Base-by-base conservation (phyloP, 2,888 invertebrate genomes). In the Ganaspis brasiliensis region DNA sequence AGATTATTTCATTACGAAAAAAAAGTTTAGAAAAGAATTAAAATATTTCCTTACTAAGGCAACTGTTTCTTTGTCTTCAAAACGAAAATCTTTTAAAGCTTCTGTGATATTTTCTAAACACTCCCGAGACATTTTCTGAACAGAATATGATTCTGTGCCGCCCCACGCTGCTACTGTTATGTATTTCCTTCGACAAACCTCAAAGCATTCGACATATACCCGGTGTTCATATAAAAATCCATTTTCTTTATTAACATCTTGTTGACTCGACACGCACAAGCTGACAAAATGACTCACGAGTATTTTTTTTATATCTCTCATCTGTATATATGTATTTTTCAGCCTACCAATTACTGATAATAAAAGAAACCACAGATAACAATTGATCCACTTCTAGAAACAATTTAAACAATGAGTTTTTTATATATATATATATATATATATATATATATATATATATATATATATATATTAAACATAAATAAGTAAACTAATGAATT, bases 1-100 rank as follows among this genome's bases (percentile, higher is more conserved):
- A 9, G 16, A 2, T 8, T 6, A 52, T 16, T 52, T 6, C 9
- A 9, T 16, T 52, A 16, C 8, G 19, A 8, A 19, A 19, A 52
- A 16, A 52, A 0, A n/a, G 14, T n/a, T 9, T 19, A 9, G 9
- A 9, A 52, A 1, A 3, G 9, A 52, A n/a, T 52, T 1, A 0
- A 19, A 52, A 16, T 19, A 8, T 57, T 49, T 16, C 85, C 89
- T 89, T 52, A 89, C 89, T 67, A 85, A 74, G 3, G 86, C 76
- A 16, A 81, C 57, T 12, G 89, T 80, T 9, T 87, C 83, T 26
- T 86, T 82, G 72, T 89, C 89, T 52, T 79, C 75, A 21, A 84
- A 84, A 19, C 82, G 77, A 63, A 91, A 91, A 59, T 86, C 84
- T 35, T 87, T 83, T 8, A 84, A 76, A 35, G 91, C 90, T 89